Evolutionary conservation across 2,797 vertebrate genomes (phyloP), one percentile per base, ranked within the genome.

Genomic region (Coregonus sp.): DNA sequence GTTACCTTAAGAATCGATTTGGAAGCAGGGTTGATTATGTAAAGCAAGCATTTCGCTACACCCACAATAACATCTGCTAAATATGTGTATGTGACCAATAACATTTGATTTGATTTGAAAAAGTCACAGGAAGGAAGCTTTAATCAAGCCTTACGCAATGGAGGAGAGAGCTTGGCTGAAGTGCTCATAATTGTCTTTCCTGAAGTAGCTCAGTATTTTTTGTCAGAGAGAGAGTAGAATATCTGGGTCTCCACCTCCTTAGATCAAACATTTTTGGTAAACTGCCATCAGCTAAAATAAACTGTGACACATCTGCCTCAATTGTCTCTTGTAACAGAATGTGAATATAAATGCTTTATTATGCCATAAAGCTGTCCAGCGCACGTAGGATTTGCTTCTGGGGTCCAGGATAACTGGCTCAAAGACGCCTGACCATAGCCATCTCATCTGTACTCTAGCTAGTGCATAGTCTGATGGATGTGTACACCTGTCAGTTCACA

Each of bases 61-160:
- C 40, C 40, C 11, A 9, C 40, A 47, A 47, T 47, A 47, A 47
- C 40, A 47, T 47, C 2, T 47, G 40, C 40, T 47, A 47, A 47
- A 47, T 47, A 47, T 47, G 40, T 47, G 40, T 47, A 47, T 47
- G 11, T 47, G 40, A 47, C 40, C 40, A 12, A 47, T 47, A 47
- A 11, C 11, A 47, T 47, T 47, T 47, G 7, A 47, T 9, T 47
- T 12, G 2, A 47, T 47, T 33, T 33, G 31, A 33, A 73, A 68
- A 82, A 75, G 59, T 76, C 75, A 71, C 37, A 9, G 18, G 61
- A 74, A 75, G 37, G 47, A 79, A 40, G 67, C 70, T 75, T 69
- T 78, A 84, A 84, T 85, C 78, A 85, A 79, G 61, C 29, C 73
- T 77, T 51, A 71, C 72, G 52, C 76, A 82, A 81, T 75, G 68